Conservation (phyloP, 2,113 vertebrate species). For the Scomber colias region DNA sequence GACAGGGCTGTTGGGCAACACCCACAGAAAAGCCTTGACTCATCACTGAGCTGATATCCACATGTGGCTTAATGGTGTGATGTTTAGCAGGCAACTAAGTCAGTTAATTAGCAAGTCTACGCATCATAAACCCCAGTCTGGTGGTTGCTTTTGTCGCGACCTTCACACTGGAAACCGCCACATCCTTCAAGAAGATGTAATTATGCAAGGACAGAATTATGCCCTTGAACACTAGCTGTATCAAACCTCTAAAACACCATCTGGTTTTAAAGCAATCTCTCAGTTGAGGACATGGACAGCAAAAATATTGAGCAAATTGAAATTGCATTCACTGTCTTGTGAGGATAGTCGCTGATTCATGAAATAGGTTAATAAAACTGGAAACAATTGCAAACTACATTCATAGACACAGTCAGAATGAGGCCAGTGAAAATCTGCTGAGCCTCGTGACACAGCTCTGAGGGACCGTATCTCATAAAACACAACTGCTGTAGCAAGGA, state of each 20-base stretch:
- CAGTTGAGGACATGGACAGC: not conserved
- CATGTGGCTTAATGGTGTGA: conserved; percentile 54
- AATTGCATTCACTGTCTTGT: not conserved
- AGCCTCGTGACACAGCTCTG: conserved; percentile 20
- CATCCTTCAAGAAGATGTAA: conserved; percentile 47
- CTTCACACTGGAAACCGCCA: conserved; percentile 43
- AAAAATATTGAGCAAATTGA: not conserved
- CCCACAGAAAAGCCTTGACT: not conserved
- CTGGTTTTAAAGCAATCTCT: conserved; percentile 1
- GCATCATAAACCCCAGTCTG: conserved; percentile 66
- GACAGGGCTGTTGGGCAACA: not conserved
- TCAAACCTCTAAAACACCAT: not conserved
- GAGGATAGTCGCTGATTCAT: not conserved
- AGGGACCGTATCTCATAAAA: conserved; percentile 46
- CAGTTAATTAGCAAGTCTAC: conserved; percentile 65
- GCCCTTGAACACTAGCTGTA: conserved; percentile 15
- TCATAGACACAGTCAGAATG: not conserved
- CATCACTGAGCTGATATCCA: conserved; percentile 43
- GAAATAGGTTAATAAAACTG: not conserved
- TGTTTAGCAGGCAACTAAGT: conserved; percentile 26
- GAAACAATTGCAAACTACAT: not conserved
- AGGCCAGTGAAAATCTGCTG: conserved; percentile 12
- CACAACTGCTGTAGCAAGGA: conserved; percentile 2
- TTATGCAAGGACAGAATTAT: conserved; percentile 34
- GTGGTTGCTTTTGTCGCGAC: conserved; percentile 58